Evolutionary conservation across 2,113 vertebrate species (phyloP).

Genomic region (Heterochromis multidens): DNA sequence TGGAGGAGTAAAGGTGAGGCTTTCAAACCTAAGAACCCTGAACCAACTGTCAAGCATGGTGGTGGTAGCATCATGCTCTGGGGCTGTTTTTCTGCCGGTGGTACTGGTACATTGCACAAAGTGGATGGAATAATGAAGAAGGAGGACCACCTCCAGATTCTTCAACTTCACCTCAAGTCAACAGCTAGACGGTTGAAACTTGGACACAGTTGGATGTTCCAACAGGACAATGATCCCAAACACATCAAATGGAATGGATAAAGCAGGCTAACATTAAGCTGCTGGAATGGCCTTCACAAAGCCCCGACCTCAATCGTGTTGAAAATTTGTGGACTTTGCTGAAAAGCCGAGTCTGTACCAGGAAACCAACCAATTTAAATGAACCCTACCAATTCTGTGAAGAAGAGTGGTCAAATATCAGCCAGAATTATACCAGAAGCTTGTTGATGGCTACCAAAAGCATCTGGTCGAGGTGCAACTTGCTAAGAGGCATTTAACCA

Average conservation of each 20-base stretch:
- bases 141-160: neutral
- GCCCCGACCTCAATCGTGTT: accelerated
- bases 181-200: neutral
- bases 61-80: too few species aligned
- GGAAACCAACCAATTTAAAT: neutral
- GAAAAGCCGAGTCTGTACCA: neutral
- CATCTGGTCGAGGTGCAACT: neutral
- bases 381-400: accelerated
- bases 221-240: neutral
- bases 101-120: accelerated
- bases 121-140: neutral
- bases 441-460: neutral
- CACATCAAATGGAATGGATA: neutral
- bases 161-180: neutral
- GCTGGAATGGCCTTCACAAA: neutral
- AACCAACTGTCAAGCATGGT: too few species aligned
- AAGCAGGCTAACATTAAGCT: neutral
- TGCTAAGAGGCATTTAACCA: neutral
- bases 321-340: neutral
- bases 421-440: neutral
- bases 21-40: too few species aligned
- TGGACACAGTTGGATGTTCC: neutral
- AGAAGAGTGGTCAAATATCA: neutral
- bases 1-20: too few species aligned
- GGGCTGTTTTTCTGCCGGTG: neutral